phyloP scores from a whole-genome alignment of 2,797 vertebrate species.

The Cuniculus paca region DNA sequence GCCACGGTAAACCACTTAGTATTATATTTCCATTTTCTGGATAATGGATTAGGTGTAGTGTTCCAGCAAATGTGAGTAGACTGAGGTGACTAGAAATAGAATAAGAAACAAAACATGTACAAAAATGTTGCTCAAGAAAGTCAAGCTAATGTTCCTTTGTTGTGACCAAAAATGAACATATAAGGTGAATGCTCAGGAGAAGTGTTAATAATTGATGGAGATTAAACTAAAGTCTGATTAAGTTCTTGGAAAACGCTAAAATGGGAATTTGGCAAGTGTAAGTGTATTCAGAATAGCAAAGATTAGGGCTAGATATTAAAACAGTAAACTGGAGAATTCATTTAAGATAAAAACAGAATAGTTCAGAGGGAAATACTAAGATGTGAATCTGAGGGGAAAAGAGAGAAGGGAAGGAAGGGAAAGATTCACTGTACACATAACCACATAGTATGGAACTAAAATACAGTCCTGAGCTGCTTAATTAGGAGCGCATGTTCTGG shows the following conservation, averaged over 20 bases:
- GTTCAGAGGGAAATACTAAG: background rate
- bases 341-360: background rate
- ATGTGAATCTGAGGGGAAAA: background rate
- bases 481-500: background rate
- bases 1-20: conserved; percentile 67
- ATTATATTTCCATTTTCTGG: conserved; percentile 69
- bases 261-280: conserved; percentile 40
- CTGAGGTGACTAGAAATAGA: conserved; percentile 43
- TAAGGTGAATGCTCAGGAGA: background rate
- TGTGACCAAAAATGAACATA: conserved; percentile 17
- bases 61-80: conserved; percentile 59
- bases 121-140: conserved; percentile 9
- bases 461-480: background rate
- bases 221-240: conserved; percentile 56
- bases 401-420: background rate
- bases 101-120: conserved; percentile 10
- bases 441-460: background rate
- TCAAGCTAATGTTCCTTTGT: background rate
- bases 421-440: background rate
- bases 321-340: conserved; percentile 8
- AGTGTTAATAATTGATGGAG: conserved; percentile 46
- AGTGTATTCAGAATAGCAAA: background rate
- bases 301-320: background rate
- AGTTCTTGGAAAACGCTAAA: conserved; percentile 27
- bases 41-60: conserved; percentile 73